Conservation (phyloP, 2,888 invertebrate species). For the Cosmorhoe ocellata region DNA sequence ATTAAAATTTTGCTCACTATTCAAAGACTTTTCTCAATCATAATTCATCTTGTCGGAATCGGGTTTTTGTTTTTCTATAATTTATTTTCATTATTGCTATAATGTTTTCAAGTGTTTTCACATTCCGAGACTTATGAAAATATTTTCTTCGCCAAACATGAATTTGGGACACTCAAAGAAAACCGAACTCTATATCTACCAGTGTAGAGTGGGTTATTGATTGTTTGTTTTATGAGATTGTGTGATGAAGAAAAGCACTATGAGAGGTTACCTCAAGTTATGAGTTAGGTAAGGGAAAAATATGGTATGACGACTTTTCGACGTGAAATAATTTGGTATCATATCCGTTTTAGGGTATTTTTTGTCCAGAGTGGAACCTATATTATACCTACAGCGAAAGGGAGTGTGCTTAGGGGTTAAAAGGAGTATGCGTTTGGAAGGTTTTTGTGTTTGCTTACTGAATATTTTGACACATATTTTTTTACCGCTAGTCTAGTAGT, state of each 20-base stretch:
- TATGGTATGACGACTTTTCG: conserved; percentile 13
- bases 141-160: conserved; percentile 29
- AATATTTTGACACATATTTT: too few relatives aligned
- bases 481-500: too few relatives aligned
- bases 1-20: too few relatives aligned
- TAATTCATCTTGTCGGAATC: too few relatives aligned
- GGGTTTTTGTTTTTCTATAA: too few relatives aligned
- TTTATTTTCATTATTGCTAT: neutral
- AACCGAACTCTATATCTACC: neutral
- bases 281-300: conserved; percentile 19
- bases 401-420: neutral
- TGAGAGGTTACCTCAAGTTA: conserved; percentile 18
- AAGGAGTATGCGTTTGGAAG: too few relatives aligned
- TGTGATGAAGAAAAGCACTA: conserved; percentile 11
- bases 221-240: neutral
- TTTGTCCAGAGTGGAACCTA: conserved; percentile 8
- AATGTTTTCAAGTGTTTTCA: conserved; percentile 5
- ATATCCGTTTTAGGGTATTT: conserved; percentile 15
- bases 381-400: neutral
- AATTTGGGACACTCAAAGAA: neutral
- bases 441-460: too few relatives aligned
- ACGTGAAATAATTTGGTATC: conserved; percentile 15
- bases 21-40: too few relatives aligned
- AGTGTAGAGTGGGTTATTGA: neutral
- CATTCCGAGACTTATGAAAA: conserved; percentile 35